A percentile compares a stretch with the other conserved stretches of the same genome.
Evolutionary conservation across 2,797 vertebrate genomes (phyloP).

Genomic region (Mormyrus proboscirostris): DNA sequence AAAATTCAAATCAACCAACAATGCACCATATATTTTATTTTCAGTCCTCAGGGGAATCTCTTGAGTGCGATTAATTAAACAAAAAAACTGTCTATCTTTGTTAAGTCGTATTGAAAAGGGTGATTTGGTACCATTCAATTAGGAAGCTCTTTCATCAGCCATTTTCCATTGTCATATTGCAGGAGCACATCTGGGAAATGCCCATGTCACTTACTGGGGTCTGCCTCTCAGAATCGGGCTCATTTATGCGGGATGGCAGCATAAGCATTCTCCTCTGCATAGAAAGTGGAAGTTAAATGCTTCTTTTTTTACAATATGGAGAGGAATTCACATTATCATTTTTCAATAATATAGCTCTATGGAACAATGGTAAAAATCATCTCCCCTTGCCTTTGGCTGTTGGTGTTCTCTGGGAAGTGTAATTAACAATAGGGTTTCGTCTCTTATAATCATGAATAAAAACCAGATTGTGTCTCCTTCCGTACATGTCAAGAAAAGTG

Average conservation of each 20-base stretch:
- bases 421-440: constrained; percentile 14
- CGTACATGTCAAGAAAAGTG: not conserved
- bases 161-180: constrained; percentile 45
- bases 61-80: not conserved
- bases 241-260: constrained; percentile 8
- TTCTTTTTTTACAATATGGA: constrained; percentile 42
- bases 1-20: not conserved
- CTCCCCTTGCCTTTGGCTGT: constrained; percentile 20
- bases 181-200: constrained; percentile 51
- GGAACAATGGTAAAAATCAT: constrained; percentile 27
- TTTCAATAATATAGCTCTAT: constrained; percentile 31
- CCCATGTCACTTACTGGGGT: constrained; percentile 30
- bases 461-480: not conserved
- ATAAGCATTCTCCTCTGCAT: constrained; percentile 62
- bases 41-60: not conserved
- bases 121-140: constrained; percentile 36
- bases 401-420: constrained; percentile 20
- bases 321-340: constrained; percentile 12
- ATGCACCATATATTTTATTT: not conserved
- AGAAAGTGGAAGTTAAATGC: constrained; percentile 68
- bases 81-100: not conserved
- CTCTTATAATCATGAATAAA: not conserved
- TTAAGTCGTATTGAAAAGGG: not conserved
- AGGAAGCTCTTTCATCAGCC: constrained; percentile 34
- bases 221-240: not conserved